phyloP scores from a whole-genome alignment of 2,888 invertebrate species.

The Nephrocerus scutellatus region DNA sequence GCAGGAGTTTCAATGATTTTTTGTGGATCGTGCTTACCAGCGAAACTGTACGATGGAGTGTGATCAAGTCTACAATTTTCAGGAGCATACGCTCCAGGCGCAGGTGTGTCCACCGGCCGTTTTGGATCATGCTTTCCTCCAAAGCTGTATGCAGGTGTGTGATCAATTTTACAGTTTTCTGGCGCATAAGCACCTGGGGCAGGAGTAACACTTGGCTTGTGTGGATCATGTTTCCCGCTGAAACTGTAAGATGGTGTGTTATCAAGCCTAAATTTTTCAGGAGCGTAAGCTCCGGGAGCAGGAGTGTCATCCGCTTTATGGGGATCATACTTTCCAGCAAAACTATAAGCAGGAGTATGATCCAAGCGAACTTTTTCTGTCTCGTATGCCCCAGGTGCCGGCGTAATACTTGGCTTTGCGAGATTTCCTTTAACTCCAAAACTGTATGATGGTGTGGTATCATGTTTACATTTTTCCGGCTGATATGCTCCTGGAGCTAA shows the following conservation, averaged over 20 bases:
- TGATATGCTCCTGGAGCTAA: conserved; percentile 46
- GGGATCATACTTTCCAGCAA: conserved; percentile 40
- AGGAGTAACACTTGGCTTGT: conserved; percentile 52
- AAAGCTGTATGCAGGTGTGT: conserved; percentile 47
- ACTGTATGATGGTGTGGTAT: conserved; percentile 43
- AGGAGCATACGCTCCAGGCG: conserved; percentile 56
- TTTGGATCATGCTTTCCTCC: conserved; percentile 48
- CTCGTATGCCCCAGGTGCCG: conserved; percentile 49
- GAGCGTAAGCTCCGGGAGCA: conserved; percentile 57
- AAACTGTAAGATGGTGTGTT: conserved; percentile 50
- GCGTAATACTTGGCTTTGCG: conserved; percentile 47
- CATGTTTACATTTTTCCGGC: conserved; percentile 24
- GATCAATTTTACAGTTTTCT: conserved; percentile 43
- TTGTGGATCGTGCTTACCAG: conserved; percentile 34
- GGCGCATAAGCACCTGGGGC: conserved; percentile 53
- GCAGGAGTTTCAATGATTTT: conserved; percentile 45
- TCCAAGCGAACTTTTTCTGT: conserved; percentile 50
- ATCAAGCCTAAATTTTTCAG: conserved; percentile 52
- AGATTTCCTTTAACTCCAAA: conserved; percentile 50
- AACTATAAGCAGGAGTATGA: conserved; percentile 52
- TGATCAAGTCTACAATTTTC: conserved; percentile 50
- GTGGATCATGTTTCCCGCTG: conserved; percentile 50
- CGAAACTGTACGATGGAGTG: conserved; percentile 48
- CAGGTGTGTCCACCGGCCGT: conserved; percentile 49
- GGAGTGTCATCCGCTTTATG: conserved; percentile 46